Conservation (phyloP, 2,797 vertebrate species). For the Megaceryle alcyon region DNA sequence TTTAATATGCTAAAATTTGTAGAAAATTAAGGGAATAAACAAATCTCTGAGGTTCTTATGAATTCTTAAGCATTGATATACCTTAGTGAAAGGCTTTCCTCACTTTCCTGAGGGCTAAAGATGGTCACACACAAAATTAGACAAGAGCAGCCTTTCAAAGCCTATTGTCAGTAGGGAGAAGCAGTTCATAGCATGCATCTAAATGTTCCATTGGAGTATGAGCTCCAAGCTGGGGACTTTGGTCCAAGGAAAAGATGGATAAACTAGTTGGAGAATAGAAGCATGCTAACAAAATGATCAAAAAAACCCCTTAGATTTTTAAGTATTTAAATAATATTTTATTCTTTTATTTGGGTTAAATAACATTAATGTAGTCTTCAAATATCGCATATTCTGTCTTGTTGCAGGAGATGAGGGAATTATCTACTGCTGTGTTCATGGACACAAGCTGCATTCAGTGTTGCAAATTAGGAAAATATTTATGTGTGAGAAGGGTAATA, state of each 20-base stretch:
- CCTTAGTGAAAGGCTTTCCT: not conserved
- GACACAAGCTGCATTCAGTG: not conserved
- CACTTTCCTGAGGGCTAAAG: not conserved
- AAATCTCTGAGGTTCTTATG: not conserved
- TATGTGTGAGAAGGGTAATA: not conserved
- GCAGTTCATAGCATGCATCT: not conserved
- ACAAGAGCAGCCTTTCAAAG: not conserved
- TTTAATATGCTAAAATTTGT: not conserved
- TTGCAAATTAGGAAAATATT: not conserved
- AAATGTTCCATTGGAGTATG: not conserved
- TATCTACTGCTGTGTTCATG: not conserved
- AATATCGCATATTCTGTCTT: not conserved
- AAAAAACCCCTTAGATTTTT: accelerated
- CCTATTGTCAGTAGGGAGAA: not conserved
- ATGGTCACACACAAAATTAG: not conserved
- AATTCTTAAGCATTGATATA: not conserved
- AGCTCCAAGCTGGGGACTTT: not conserved
- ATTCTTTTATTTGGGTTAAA: not conserved
- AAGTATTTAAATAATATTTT: not conserved
- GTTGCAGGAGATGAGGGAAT: not conserved
- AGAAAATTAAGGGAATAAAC: not conserved
- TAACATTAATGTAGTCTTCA: accelerated
- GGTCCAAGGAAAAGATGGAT: not conserved
- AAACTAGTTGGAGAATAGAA: not conserved
- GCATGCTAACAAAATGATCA: not conserved